Evolutionary conservation across 2,797 vertebrate species (phyloP).

Genomic region (Channallabes apus): DNA sequence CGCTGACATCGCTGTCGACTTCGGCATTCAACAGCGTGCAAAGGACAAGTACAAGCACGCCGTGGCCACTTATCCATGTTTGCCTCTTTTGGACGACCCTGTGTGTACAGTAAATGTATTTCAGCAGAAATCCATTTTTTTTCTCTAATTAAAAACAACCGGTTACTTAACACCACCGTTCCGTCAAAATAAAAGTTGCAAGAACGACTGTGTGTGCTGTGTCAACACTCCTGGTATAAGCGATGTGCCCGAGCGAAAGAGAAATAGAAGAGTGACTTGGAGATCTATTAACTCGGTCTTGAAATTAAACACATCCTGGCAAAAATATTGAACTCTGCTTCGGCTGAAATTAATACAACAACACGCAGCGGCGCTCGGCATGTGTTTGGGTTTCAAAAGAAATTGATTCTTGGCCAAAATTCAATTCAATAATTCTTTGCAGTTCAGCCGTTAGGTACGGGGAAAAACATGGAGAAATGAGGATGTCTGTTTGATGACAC

Average conservation of each 20-base stretch:
- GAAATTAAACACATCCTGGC: slow-evolving; percentile 45
- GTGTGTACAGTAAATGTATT: slow-evolving; percentile 14
- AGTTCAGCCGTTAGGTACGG: slow-evolving; percentile 15
- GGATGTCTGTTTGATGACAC: slow-evolving; percentile 20
- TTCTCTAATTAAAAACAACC: slow-evolving; percentile 35
- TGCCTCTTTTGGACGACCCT: slow-evolving; percentile 17
- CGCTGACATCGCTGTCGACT: background rate
- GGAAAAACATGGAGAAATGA: slow-evolving; percentile 4
- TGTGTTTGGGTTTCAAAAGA: slow-evolving; percentile 46
- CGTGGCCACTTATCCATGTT: background rate
- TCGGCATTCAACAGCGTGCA: background rate
- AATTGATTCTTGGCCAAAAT: slow-evolving; percentile 44
- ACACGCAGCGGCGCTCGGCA: slow-evolving; percentile 38
- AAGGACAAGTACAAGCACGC: slow-evolving; percentile 29
- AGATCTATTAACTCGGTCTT: slow-evolving; percentile 47
- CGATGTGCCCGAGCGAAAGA: slow-evolving; percentile 2
- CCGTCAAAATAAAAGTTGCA: slow-evolving; percentile 22
- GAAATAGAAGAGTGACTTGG: slow-evolving; percentile 29
- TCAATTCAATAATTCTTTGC: slow-evolving; percentile 46
- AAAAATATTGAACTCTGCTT: slow-evolving; percentile 51
- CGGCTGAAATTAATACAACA: slow-evolving; percentile 46
- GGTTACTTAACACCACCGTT: background rate
- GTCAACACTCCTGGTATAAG: slow-evolving; percentile 32
- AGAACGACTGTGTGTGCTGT: slow-evolving; percentile 8
- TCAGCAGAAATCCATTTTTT: slow-evolving; percentile 24